Evolutionary conservation across 2,113 vertebrate species (phyloP).

Genomic region (Bubalus kerabau): DNA sequence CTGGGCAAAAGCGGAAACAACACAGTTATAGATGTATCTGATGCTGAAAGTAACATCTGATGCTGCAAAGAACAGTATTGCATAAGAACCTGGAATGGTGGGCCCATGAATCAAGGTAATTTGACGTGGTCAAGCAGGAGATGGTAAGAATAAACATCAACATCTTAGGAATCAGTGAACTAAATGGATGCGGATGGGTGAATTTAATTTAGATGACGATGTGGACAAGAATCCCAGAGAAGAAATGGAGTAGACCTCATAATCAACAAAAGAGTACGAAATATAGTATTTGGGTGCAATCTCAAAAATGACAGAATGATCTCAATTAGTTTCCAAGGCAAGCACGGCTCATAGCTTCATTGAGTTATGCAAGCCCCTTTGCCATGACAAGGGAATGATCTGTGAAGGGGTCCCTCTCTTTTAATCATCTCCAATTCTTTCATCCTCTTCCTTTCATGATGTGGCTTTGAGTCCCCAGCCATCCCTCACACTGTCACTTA

Average conservation of each 20-base stretch:
- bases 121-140: neutral
- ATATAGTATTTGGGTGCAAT: neutral
- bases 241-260: neutral
- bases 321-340: neutral
- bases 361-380: neutral
- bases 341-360: neutral
- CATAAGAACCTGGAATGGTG: neutral
- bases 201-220: neutral
- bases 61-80: neutral
- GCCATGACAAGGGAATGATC: neutral
- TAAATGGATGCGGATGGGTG: neutral
- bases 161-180: neutral
- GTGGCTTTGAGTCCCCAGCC: neutral
- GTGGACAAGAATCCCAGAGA: neutral
- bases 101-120: neutral
- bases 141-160: neutral
- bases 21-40: neutral
- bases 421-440: neutral
- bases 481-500: neutral
- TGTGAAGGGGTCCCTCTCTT: neutral
- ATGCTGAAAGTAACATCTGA: neutral
- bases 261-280: neutral
- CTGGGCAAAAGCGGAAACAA: accelerated
- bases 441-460: neutral
- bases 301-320: neutral